A percentile compares a stretch with the other conserved stretches of the same genome.
These are phyloP conservation scores for Gallinago solitaria DNA, from an alignment of 2,797 vertebrate genomes.

Conservation along the genomic window DNA sequence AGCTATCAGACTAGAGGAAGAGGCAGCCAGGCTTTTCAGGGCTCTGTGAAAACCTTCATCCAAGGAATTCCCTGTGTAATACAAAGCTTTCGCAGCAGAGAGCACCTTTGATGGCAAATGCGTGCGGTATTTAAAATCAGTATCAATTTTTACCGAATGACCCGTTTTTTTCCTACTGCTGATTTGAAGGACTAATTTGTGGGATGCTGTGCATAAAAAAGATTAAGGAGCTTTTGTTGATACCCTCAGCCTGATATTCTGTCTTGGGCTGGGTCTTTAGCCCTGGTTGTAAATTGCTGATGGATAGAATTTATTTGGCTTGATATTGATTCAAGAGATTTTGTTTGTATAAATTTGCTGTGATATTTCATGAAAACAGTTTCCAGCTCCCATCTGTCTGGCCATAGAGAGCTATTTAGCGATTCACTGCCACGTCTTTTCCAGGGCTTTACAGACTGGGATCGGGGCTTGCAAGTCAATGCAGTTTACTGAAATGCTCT, in stretches of 20 bases:
- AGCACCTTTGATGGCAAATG: background rate
- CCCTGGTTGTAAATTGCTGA: fast-evolving
- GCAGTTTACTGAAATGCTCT: background rate
- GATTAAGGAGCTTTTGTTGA: background rate
- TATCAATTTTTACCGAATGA: fast-evolving
- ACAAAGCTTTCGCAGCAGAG: background rate
- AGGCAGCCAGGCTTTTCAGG: background rate
- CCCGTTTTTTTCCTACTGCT: fast-evolving
- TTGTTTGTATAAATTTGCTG: background rate
- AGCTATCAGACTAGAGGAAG: background rate
- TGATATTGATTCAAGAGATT: background rate
- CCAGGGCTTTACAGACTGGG: too few species aligned
- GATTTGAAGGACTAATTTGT: fast-evolving
- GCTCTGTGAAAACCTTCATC: background rate
- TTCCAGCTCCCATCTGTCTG: background rate
- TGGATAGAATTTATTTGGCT: background rate
- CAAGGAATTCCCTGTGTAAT: background rate
- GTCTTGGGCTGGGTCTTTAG: background rate
- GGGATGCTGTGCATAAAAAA: background rate
- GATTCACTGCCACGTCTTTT: background rate
- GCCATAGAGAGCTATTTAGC: background rate
- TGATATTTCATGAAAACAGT: background rate
- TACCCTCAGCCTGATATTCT: background rate
- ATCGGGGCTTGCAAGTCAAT: background rate
- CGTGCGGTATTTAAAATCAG: background rate